Evolutionary conservation across 2,113 vertebrate genomes (phyloP).

Genomic region (Cercocebus atys): DNA sequence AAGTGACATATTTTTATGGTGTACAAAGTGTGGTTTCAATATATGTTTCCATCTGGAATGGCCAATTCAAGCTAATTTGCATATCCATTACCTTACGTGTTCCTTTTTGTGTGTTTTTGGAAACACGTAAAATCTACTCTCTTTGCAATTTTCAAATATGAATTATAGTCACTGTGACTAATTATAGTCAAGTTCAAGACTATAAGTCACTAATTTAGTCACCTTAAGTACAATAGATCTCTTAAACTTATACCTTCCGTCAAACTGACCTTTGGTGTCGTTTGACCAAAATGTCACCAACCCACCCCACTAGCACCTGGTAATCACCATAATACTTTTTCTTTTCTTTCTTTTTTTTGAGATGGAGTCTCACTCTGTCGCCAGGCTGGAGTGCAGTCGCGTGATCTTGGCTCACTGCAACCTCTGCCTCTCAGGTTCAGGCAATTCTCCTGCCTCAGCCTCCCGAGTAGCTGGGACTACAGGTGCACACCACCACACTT

Average conservation of each 20-base stretch:
- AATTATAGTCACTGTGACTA: no score
- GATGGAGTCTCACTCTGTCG: no score
- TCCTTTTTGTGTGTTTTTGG: no score
- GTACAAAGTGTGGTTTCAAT: neutral
- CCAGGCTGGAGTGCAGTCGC: no score
- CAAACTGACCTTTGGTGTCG: neutral
- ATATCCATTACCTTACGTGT: neutral
- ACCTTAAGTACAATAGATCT: neutral
- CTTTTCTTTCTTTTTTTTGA: neutral
- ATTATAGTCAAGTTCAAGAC: no score
- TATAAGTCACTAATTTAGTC: neutral
- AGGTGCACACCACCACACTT: no score
- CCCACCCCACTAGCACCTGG: neutral
- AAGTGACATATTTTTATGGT: neutral
- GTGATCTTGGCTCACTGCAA: no score
- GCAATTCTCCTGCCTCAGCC: no score
- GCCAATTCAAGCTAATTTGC: neutral
- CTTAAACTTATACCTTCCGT: neutral
- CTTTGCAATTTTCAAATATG: neutral
- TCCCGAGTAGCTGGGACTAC: no score
- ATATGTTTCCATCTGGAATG: neutral
- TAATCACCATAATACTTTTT: neutral
- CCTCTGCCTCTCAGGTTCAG: no score
- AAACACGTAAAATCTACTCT: neutral
- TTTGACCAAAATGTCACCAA: neutral